A percentile compares a stretch with the other conserved stretches of the same genome.
Conservation (phyloP, 2,888 invertebrate genomes). For the Eristalinus aeneus region DNA sequence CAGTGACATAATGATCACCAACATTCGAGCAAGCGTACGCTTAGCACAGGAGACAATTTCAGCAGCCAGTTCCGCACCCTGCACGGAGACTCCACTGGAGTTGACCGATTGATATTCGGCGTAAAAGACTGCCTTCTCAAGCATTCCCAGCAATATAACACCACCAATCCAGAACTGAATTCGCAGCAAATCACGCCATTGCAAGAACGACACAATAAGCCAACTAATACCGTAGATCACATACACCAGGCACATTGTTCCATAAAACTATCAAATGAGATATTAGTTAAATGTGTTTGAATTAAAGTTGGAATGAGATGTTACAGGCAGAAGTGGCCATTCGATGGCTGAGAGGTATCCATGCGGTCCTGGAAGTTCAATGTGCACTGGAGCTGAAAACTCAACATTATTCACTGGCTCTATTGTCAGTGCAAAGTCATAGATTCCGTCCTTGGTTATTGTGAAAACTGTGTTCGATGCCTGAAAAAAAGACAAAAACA, state of each 20-base stretch:
- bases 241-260: conserved; percentile 93
- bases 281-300: not conserved
- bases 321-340: conserved; percentile 92
- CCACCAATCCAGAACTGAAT: conserved; percentile 98
- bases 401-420: conserved; percentile 78
- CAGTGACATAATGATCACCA: conserved; percentile 96
- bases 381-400: conserved; percentile 84
- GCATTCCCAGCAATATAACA: conserved; percentile 92
- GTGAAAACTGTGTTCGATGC: conserved; percentile 82
- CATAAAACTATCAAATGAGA: conserved; percentile 87
- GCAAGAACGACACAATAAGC: conserved; percentile 90
- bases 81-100: conserved; percentile 84
- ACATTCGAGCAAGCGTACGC: conserved; percentile 93
- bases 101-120: conserved; percentile 92
- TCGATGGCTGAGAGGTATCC: conserved; percentile 94
- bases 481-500: conserved; percentile 67
- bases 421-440: conserved; percentile 83
- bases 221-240: conserved; percentile 90
- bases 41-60: conserved; percentile 96
- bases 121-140: conserved; percentile 94
- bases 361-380: conserved; percentile 88
- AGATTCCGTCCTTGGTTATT: conserved; percentile 87
- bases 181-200: conserved; percentile 94
- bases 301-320: conserved; percentile 71
- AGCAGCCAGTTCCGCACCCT: conserved; percentile 90